phyloP scores from a whole-genome alignment of 2,113 vertebrate species.

The Lophura nycthemera region DNA sequence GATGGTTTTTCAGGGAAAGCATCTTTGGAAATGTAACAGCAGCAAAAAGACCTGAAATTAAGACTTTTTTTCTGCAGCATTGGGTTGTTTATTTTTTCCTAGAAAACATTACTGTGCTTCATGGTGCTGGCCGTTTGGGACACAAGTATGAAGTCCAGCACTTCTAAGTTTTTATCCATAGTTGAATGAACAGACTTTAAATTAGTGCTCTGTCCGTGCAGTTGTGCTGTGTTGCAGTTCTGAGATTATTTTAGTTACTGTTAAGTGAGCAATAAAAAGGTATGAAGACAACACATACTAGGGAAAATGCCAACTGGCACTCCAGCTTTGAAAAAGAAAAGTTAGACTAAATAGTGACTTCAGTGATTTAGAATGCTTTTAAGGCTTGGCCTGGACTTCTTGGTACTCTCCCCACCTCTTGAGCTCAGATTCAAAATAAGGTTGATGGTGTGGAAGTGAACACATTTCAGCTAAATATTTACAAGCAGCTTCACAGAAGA shows the following conservation, averaged over 20 bases:
- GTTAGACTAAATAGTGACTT: conserved; percentile 74
- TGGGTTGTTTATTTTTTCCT: background rate
- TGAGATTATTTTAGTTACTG: conserved; percentile 36
- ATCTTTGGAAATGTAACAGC: background rate
- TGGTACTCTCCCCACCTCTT: background rate
- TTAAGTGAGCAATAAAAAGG: conserved; percentile 37
- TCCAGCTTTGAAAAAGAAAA: conserved; percentile 26
- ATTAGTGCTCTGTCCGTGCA: background rate
- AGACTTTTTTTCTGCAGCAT: background rate
- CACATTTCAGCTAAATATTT: background rate
- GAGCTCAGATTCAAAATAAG: conserved; percentile 4
- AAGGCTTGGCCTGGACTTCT: conserved; percentile 50
- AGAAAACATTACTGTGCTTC: background rate
- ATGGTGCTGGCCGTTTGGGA: background rate
- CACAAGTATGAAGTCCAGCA: background rate
- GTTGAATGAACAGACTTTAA: background rate
- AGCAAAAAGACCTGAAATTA: background rate
- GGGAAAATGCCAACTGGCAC: conserved; percentile 57
- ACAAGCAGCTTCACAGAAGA: background rate
- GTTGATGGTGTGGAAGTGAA: background rate
- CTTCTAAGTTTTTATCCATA: background rate
- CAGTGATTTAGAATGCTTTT: conserved; percentile 70
- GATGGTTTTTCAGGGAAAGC: background rate
- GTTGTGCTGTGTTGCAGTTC: background rate
- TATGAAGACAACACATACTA: background rate